Evolutionary conservation across 2,113 vertebrate genomes (phyloP).

Genomic region (Phrynocephalus versicolor): DNA sequence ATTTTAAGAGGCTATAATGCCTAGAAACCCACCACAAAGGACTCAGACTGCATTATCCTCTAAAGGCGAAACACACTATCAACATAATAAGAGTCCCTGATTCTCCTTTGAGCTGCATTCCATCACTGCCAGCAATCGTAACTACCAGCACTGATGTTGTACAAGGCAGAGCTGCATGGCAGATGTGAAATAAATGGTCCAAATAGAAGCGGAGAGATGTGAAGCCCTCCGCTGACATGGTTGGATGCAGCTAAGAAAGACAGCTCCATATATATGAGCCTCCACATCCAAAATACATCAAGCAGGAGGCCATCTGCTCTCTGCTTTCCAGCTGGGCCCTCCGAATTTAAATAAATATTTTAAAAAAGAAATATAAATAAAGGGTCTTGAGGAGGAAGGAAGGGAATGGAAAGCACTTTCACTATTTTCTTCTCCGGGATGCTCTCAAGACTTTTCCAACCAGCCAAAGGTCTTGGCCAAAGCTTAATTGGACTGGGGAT

Average conservation of each 20-base stretch:
- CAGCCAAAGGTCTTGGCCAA: neutral
- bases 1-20: neutral
- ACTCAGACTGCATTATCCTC: neutral
- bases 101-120: slow-evolving; percentile 46
- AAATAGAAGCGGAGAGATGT: slow-evolving; percentile 4
- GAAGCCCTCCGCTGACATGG: neutral
- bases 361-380: slow-evolving; percentile 52
- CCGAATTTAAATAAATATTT: slow-evolving; percentile 62
- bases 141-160: slow-evolving; percentile 36
- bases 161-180: slow-evolving; percentile 30
- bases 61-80: neutral
- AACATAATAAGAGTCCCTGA: neutral
- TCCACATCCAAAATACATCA: neutral
- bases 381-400: neutral
- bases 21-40: neutral
- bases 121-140: neutral
- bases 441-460: neutral
- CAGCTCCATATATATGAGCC: neutral
- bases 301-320: neutral
- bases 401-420: slow-evolving; percentile 44
- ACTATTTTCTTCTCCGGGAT: slow-evolving; percentile 23
- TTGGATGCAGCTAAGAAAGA: neutral
- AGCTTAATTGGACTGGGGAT: neutral
- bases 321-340: neutral
- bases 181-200: slow-evolving; percentile 45